These are phyloP conservation scores for Pogona vitticeps DNA, from an alignment of 2,113 vertebrate genomes.

Conservation along the genomic window DNA sequence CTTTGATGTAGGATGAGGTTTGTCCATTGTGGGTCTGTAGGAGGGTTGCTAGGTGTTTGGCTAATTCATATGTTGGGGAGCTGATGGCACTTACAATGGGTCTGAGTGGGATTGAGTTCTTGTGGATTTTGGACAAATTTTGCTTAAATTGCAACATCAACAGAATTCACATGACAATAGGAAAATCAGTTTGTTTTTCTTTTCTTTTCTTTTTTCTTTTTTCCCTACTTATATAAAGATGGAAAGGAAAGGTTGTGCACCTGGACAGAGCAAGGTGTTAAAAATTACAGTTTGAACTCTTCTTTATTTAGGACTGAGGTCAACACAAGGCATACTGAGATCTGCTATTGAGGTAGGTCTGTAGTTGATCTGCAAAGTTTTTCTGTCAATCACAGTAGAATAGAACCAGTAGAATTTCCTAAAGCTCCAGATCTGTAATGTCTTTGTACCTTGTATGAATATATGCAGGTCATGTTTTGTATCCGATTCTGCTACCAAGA, in stretches of 20 bases:
- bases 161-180: conserved; percentile 8
- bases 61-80: no score
- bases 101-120: no score
- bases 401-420: background rate
- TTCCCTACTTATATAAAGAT: conserved; percentile 13
- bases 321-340: background rate
- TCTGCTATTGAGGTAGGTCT: background rate
- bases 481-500: background rate
- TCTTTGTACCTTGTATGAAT: background rate
- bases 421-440: background rate
- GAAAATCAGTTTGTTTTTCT: background rate
- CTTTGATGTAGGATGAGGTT: no score
- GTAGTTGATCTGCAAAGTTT: background rate
- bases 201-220: background rate
- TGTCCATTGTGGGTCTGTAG: no score
- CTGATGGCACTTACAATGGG: no score
- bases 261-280: background rate
- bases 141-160: conserved; percentile 11
- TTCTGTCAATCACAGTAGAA: background rate
- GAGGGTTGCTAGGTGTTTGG: no score
- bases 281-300: background rate
- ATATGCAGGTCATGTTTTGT: background rate
- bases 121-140: no score
- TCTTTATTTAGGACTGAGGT: background rate
- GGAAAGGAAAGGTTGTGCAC: conserved; percentile 1